A percentile compares a stretch with the other conserved stretches of the same genome.
Conservation (phyloP, 2,113 vertebrate genomes). For the Onychostruthus taczanowskii region DNA sequence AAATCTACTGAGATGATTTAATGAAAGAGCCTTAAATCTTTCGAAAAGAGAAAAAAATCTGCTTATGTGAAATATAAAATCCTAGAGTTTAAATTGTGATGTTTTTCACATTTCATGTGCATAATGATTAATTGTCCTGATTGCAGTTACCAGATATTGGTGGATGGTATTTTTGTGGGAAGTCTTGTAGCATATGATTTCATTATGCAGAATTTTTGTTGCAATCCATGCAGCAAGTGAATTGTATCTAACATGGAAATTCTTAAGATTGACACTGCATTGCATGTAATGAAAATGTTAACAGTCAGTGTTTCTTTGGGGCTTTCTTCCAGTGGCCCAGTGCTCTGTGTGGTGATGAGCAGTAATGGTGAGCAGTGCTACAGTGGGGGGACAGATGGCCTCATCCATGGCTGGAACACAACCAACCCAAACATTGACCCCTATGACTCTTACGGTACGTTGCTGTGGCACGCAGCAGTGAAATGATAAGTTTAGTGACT, state of each 20-base stretch:
- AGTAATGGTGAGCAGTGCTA: slow-evolving; percentile 95
- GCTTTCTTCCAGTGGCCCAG: slow-evolving; percentile 82
- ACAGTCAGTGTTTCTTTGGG: not conserved
- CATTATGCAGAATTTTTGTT: not conserved
- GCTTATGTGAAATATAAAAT: not conserved
- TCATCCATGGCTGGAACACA: slow-evolving; percentile 96
- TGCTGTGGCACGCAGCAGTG: not conserved
- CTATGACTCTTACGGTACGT: slow-evolving; percentile 93
- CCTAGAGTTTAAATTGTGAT: not conserved
- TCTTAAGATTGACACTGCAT: not conserved
- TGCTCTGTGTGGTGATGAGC: slow-evolving; percentile 97
- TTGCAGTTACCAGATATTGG: not conserved
- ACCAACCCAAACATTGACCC: slow-evolving; percentile 95
- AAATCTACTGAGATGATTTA: not conserved
- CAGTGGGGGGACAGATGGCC: slow-evolving; percentile 91
- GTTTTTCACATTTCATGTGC: not conserved
- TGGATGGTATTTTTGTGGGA: not conserved
- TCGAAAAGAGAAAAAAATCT: not conserved
- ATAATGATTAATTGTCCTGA: not conserved
- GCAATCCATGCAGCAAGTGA: not conserved
- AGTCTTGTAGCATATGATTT: not conserved
- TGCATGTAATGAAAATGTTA: not conserved
- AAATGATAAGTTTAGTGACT: not conserved
- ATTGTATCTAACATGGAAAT: not conserved
- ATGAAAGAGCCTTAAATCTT: not conserved